Conservation (phyloP, 1,140 invertebrate genomes). For the Thaumetopoea pityocampa region DNA sequence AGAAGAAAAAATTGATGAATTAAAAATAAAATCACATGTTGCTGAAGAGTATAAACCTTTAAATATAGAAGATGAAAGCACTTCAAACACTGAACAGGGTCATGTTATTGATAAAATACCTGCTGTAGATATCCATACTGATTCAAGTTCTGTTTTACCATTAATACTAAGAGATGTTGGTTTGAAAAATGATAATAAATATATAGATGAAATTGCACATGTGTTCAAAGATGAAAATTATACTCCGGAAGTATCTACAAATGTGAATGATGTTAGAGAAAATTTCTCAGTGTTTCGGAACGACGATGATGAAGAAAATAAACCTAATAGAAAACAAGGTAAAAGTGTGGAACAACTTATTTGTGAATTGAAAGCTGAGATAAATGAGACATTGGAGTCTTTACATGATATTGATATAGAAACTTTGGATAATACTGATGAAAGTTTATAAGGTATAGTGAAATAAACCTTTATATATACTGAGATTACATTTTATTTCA, state of each 20-base stretch:
- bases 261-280: constrained; percentile 1
- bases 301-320: constrained; percentile 14
- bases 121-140: not conserved
- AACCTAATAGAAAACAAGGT: constrained; percentile 3
- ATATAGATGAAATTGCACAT: constrained; percentile 4
- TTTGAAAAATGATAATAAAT: no score
- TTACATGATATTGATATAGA: no score
- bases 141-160: constrained; percentile 5
- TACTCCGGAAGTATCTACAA: not conserved
- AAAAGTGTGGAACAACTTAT: no score
- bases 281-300: constrained; percentile 24
- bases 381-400: no score
- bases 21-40: no score
- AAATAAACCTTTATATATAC: no score
- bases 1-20: not conserved
- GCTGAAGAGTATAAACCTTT: not conserved
- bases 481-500: no score
- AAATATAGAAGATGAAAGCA: not conserved
- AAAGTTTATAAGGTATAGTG: no score
- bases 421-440: no score
- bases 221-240: not conserved
- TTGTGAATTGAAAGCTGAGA: no score
- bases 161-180: constrained; percentile 14
- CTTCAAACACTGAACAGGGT: no score
- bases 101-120: not conserved